Percentiles rank a stretch among this genome's conserved stretches.
Evolutionary conservation across 1,140 invertebrate species (phyloP).

Genomic region (Drosophila tristis): DNA sequence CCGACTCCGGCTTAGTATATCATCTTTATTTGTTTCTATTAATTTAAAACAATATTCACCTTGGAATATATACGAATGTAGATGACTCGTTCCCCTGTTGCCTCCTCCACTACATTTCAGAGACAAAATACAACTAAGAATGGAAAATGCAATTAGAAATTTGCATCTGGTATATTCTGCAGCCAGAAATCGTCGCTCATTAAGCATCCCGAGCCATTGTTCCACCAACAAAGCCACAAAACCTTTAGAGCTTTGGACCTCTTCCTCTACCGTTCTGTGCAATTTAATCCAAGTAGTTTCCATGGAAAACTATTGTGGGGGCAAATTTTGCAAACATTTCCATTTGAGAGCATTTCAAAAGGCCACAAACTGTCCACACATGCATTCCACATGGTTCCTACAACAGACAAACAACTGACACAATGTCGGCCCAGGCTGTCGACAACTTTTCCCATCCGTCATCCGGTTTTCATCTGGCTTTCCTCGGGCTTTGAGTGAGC

Average conservation of each 20-base stretch:
- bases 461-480: slow-evolving; percentile 11
- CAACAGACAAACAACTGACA: slow-evolving; percentile 38
- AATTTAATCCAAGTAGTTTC: slow-evolving; percentile 51
- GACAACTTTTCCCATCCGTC: slow-evolving; percentile 53
- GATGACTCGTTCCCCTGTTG: too few species aligned
- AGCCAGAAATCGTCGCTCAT: slow-evolving; percentile 22
- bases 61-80: too few species aligned
- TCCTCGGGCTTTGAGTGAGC: background rate
- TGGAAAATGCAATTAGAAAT: background rate
- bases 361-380: slow-evolving; percentile 51
- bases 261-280: slow-evolving; percentile 31
- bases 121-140: too few species aligned
- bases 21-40: too few species aligned
- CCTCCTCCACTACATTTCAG: too few species aligned
- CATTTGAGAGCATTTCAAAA: slow-evolving; percentile 55
- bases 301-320: slow-evolving; percentile 32
- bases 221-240: slow-evolving; percentile 21
- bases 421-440: slow-evolving; percentile 39
- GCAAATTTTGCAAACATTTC: slow-evolving; percentile 61
- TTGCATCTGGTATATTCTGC: slow-evolving; percentile 2
- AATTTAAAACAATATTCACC: too few species aligned
- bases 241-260: slow-evolving; percentile 11
- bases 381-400: slow-evolving; percentile 9
- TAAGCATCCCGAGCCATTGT: slow-evolving; percentile 29
- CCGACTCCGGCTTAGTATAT: too few species aligned